A percentile compares a stretch with the other conserved stretches of the same genome.
Conservation (phyloP, 53 echinoderm and acorn worm genomes). For the Hippasteria phrygiana region DNA sequence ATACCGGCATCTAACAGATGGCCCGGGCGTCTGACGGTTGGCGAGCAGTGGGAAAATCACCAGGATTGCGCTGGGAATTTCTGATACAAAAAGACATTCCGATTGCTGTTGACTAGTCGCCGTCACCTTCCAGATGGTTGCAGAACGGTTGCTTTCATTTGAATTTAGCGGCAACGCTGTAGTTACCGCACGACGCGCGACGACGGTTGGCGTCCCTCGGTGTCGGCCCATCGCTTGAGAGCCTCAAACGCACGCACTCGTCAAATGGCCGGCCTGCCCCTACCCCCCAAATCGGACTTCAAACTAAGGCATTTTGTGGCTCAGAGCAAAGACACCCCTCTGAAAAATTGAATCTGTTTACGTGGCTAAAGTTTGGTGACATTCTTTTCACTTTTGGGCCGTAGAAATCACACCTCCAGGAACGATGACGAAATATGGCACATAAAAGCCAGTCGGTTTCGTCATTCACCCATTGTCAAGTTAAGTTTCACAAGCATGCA, state of each 20-base stretch:
- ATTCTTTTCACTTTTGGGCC: neutral
- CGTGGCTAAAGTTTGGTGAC: slow-evolving; percentile 46
- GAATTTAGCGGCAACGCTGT: slow-evolving; percentile 69
- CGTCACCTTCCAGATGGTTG: slow-evolving; percentile 69
- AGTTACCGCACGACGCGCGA: slow-evolving; percentile 63
- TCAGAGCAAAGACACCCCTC: slow-evolving; percentile 40
- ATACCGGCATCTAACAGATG: slow-evolving; percentile 70
- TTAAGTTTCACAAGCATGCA: neutral
- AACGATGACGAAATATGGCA: slow-evolving; percentile 59
- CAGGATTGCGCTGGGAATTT: slow-evolving; percentile 68
- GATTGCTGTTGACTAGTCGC: slow-evolving; percentile 70
- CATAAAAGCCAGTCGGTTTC: slow-evolving; percentile 12
- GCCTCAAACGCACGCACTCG: slow-evolving; percentile 52
- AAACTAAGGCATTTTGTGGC: slow-evolving; percentile 45
- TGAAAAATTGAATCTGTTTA: slow-evolving; percentile 5
- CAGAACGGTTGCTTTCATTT: slow-evolving; percentile 69
- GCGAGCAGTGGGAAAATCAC: slow-evolving; percentile 64
- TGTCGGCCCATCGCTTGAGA: slow-evolving; percentile 52
- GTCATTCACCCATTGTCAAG: slow-evolving; percentile 35
- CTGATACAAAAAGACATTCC: slow-evolving; percentile 71
- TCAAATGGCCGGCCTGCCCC: slow-evolving; percentile 48
- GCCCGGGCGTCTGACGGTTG: slow-evolving; percentile 64
- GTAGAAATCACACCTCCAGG: neutral
- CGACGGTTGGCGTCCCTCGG: slow-evolving; percentile 62
- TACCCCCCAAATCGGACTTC: slow-evolving; percentile 32